Base-by-base conservation (phyloP, 2,888 invertebrate species). In the Andrena chrysosceles region DNA sequence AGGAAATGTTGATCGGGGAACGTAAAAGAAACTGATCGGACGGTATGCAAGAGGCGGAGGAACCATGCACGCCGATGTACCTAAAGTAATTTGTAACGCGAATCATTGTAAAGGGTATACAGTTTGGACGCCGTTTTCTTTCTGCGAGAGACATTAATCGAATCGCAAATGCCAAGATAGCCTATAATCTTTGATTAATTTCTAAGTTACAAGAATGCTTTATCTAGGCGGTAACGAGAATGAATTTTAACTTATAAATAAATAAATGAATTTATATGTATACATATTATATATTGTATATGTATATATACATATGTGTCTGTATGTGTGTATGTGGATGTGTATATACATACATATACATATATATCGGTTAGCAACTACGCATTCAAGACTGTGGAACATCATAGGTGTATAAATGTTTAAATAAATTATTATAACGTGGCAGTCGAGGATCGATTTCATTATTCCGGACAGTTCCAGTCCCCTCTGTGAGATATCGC, bases 331-430 rank as follows among this genome's bases (percentile, higher is more conserved):
- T 83, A 74, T 83, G 42, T n/a, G 63, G 31, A 33, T 76, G 49
- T 69, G 73, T 69, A 76, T 80, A 71, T 68, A 77, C 81, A 81
- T 89, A 87, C 82, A 86, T 56, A 81, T 66, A 75, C 85, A 85
- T 84, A 84, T 83, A 86, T 80, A 84, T 86, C 77, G 83, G 83
- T 79, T 85, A 81, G 88, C 72, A 91, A 91, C 85, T 90, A 56
- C 59, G 90, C 88, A 90, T 91, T 91, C 89, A 92, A 92, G 92
- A 92, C 92, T 92, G 92, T 92, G 91, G 90, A 91, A 91, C 90
- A 91, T 91, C 90, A 91, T 92, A 92, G 89, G 90, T 92, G 92
- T 92, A 92, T 92, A 92, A 92, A 92, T 92, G 91, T 92, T 92
- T 90, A 91, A 91, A 92, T 91, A 92, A 92, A 92, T 92, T 91